Conservation (phyloP, 2,797 vertebrate genomes). For the Cossypha heuglini region DNA sequence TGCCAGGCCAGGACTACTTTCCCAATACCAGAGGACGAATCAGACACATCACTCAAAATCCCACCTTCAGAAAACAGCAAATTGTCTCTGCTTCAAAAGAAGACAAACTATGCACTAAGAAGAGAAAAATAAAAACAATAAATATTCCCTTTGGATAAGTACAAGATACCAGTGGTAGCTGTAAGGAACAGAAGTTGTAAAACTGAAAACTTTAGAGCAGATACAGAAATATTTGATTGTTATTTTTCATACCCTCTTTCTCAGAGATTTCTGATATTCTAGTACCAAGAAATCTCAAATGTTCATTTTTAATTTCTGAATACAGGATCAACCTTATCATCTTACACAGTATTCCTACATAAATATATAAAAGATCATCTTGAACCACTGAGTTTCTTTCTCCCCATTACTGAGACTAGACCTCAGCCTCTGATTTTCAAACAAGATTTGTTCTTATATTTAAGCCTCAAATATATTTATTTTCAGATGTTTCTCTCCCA, state of each 20-base stretch:
- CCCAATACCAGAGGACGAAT: background rate
- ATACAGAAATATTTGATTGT: too few species aligned
- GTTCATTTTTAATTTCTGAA: background rate
- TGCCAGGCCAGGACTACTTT: background rate
- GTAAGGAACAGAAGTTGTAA: background rate
- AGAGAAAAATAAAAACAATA: background rate
- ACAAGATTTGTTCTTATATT: background rate
- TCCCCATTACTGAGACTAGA: background rate
- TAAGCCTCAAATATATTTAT: background rate
- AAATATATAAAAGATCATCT: background rate
- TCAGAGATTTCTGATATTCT: background rate
- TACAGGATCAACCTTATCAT: background rate
- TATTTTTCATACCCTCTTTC: too few species aligned
- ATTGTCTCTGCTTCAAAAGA: background rate
- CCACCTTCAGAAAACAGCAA: background rate
- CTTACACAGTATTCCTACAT: background rate
- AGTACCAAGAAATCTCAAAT: background rate
- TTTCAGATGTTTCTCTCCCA: background rate
- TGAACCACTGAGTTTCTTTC: background rate
- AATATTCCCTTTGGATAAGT: background rate
- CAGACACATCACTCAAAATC: background rate
- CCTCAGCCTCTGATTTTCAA: background rate
- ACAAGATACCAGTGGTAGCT: background rate
- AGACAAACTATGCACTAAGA: background rate
- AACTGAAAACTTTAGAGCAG: background rate